These are phyloP conservation scores for Varanus komodoensis DNA, from an alignment of 2,113 vertebrate species.

Conservation along the genomic window DNA sequence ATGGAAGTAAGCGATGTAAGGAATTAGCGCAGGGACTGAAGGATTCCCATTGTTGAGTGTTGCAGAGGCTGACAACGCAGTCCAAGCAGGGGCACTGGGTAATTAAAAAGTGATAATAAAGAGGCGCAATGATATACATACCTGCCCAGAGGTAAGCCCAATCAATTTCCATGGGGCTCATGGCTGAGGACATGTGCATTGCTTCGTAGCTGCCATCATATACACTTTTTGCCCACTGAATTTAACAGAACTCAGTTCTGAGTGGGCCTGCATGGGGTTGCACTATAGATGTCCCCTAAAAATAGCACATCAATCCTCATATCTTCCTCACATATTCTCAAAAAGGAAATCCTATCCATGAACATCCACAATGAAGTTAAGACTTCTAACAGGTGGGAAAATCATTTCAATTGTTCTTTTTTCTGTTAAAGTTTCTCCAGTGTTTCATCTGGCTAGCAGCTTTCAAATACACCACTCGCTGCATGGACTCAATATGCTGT, in stretches of 20 bases:
- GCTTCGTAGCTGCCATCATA: not conserved
- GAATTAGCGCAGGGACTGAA: not conserved
- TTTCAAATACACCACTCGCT: not conserved
- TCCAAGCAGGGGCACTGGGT: not conserved
- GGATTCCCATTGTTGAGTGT: not conserved
- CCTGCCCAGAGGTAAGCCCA: no score
- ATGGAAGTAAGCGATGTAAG: not conserved
- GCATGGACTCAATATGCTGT: no score
- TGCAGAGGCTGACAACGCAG: not conserved
- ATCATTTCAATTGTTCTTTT: no score
- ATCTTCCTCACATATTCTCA: not conserved
- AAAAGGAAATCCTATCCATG: not conserved
- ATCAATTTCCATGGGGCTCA: no score
- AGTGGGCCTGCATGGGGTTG: not conserved
- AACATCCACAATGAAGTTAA: not conserved
- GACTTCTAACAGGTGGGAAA: not conserved
- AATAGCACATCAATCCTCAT: not conserved
- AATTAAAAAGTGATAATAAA: no score
- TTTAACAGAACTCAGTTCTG: no score
- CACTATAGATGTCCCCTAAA: not conserved
- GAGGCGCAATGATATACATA: no score
- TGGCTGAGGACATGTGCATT: no score
- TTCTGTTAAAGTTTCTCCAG: not conserved
- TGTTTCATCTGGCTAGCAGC: not conserved
- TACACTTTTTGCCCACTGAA: not conserved